Percentiles rank a stretch among this genome's conserved stretches.
Evolutionary conservation across 2,113 vertebrate species (phyloP).

Genomic region (Hypomesus transpacificus): DNA sequence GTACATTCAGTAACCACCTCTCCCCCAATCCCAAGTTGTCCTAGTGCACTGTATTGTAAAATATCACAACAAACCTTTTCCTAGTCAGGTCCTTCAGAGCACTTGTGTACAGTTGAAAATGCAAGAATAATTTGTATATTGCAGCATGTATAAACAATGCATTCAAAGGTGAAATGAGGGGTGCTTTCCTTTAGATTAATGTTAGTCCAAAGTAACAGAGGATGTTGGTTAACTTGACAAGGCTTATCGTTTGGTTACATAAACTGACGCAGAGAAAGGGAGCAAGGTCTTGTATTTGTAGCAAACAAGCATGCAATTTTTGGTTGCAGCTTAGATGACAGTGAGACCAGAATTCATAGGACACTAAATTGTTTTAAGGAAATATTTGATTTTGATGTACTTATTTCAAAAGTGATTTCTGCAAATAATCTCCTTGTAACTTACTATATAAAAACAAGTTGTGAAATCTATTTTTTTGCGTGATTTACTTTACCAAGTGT

Average conservation of each 20-base stretch:
- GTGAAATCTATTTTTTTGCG: slow-evolving; percentile 25
- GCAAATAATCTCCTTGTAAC: slow-evolving; percentile 24
- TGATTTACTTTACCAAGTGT: no score
- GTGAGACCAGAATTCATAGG: background rate
- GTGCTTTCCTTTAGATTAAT: no score
- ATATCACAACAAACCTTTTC: slow-evolving; percentile 42
- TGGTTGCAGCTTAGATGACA: no score
- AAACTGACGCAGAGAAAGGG: no score
- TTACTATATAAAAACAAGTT: slow-evolving; percentile 12
- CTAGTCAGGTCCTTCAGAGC: slow-evolving; percentile 16
- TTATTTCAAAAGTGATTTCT: slow-evolving; percentile 24
- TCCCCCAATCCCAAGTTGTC: slow-evolving; percentile 25
- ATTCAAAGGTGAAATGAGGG: no score
- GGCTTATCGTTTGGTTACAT: no score
- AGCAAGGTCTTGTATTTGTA: background rate
- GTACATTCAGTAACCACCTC: slow-evolving; percentile 19
- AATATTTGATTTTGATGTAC: slow-evolving; percentile 35
- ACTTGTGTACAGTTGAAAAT: slow-evolving; percentile 58
- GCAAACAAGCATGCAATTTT: background rate
- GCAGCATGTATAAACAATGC: slow-evolving; percentile 21
- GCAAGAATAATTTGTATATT: slow-evolving; percentile 51
- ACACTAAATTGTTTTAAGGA: background rate
- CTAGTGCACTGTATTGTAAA: slow-evolving; percentile 50
- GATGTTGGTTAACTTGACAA: no score
- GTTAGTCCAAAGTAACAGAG: no score